These are phyloP conservation scores for Gymnoscopelus braueri DNA, from an alignment of 2,797 vertebrate species.

Conservation along the genomic window DNA sequence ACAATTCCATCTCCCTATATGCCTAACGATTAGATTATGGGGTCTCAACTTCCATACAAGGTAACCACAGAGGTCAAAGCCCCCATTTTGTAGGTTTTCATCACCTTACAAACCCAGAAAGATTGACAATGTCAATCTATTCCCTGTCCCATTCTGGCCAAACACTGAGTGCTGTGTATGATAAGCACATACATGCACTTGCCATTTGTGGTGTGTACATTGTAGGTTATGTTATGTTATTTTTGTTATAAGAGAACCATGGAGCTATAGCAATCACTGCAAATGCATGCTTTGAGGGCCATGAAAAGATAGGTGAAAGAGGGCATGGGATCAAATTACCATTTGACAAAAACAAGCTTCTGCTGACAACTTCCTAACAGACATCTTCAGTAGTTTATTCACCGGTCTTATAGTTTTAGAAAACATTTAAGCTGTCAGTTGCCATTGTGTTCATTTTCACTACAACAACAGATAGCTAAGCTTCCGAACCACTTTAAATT, in stretches of 20 bases:
- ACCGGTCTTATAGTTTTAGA: not conserved
- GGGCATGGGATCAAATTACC: not conserved
- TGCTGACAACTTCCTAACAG: slow-evolving; percentile 1
- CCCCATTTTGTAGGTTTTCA: slow-evolving; percentile 32
- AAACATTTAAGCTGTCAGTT: slow-evolving; percentile 1
- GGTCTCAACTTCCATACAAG: slow-evolving; percentile 54
- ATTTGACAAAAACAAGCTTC: not conserved
- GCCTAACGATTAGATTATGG: slow-evolving; percentile 28
- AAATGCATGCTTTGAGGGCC: not conserved
- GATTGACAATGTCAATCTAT: slow-evolving; percentile 6
- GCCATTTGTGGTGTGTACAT: not conserved
- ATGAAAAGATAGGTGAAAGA: not conserved
- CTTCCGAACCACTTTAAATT: not conserved
- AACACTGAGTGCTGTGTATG: slow-evolving; percentile 8
- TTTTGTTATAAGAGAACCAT: not conserved
- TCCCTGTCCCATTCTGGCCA: not conserved
- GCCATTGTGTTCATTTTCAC: not conserved
- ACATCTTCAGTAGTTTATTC: not conserved
- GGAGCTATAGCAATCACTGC: not conserved
- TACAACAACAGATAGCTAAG: not conserved
- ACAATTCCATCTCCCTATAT: slow-evolving; percentile 54
- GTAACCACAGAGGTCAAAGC: slow-evolving; percentile 21
- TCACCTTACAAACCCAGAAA: slow-evolving; percentile 25
- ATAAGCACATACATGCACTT: not conserved
- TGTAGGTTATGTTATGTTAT: slow-evolving; percentile 4